Conservation (phyloP, 1,140 invertebrate genomes). For the Plectus sambesii region DNA sequence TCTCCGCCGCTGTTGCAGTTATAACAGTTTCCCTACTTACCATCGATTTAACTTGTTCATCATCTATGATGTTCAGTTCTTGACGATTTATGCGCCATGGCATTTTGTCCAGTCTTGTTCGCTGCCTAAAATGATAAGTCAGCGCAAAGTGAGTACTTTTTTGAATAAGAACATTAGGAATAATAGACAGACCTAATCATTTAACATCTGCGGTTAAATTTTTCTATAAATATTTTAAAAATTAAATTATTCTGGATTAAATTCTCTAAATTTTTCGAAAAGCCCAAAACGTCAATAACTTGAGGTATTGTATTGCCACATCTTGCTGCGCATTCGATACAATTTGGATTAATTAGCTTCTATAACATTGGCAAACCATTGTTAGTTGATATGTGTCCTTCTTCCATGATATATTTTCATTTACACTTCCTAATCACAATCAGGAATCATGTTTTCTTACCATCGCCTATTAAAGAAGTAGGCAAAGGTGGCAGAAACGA, state of each 20-base stretch:
- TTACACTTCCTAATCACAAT: too few species aligned
- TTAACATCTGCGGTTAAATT: constrained; percentile 18
- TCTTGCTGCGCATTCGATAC: too few species aligned
- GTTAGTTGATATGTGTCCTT: too few species aligned
- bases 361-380: too few species aligned
- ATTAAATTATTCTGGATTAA: background rate
- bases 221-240: constrained; percentile 28
- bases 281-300: constrained; percentile 29
- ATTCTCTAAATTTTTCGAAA: constrained; percentile 25
- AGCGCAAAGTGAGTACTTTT: background rate
- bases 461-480: constrained; percentile 33
- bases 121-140: constrained; percentile 38
- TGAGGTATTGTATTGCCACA: too few species aligned
- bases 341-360: too few species aligned
- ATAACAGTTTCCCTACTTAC: constrained; percentile 5
- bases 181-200: background rate
- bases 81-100: constrained; percentile 41
- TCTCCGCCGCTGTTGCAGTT: too few species aligned
- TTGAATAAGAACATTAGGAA: constrained; percentile 5
- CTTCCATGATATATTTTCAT: too few species aligned
- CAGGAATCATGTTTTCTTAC: constrained; percentile 19
- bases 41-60: constrained; percentile 45
- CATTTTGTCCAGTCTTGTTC: constrained; percentile 28
- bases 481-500: constrained; percentile 19
- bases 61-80: constrained; percentile 37